phyloP scores from a whole-genome alignment of 2,113 vertebrate genomes.

The Arizona elegans region DNA sequence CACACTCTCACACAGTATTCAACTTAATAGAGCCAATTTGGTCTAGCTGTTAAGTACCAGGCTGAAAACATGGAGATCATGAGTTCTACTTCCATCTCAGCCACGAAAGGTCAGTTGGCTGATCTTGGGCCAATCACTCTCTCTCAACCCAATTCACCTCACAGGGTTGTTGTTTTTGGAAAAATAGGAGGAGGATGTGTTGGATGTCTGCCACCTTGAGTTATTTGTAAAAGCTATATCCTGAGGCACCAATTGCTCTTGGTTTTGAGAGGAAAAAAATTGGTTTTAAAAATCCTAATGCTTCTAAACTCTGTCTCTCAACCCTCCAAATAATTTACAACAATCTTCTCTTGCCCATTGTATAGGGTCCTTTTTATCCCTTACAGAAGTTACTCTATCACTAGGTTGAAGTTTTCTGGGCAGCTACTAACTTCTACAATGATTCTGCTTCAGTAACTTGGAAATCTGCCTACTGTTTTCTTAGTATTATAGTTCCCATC shows the following conservation, averaged over 20 bases:
- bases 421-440: not conserved
- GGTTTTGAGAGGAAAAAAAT: not conserved
- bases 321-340: not conserved
- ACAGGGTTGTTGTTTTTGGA: not conserved
- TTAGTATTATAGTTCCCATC: not conserved
- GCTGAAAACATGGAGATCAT: not conserved
- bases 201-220: not conserved
- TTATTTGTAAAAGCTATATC: not conserved
- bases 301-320: not conserved
- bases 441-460: not conserved
- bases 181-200: not conserved
- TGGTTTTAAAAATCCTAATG: not conserved
- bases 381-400: not conserved
- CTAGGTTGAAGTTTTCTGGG: not conserved
- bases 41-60: not conserved
- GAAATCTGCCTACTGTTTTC: not conserved
- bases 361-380: not conserved
- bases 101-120: not conserved
- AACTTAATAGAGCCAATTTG: not conserved
- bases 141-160: not conserved
- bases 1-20: not conserved
- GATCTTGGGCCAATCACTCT: not conserved
- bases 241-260: not conserved
- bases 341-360: not conserved
- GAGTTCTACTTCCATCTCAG: not conserved